Conservation (phyloP, 2,797 vertebrate species). For the Peromyscus nudipes region DNA sequence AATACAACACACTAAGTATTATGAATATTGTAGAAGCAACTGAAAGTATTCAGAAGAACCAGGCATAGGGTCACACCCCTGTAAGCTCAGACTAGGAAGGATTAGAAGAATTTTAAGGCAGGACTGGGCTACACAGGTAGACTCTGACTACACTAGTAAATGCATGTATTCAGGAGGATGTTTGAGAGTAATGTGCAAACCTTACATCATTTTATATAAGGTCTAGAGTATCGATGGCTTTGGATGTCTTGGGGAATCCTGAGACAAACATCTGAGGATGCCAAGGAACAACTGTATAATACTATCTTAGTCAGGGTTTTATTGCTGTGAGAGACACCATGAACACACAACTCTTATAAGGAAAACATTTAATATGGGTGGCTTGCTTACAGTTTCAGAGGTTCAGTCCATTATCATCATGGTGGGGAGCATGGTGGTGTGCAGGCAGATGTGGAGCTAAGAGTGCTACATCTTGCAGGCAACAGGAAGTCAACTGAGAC, state of each 20-base stretch:
- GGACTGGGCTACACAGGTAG: background rate
- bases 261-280: background rate
- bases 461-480: background rate
- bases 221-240: background rate
- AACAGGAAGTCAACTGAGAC: background rate
- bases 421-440: accelerated
- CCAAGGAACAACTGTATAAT: background rate
- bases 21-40: background rate
- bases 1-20: background rate
- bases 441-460: background rate
- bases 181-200: background rate
- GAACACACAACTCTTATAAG: background rate
- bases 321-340: background rate
- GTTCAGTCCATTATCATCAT: background rate
- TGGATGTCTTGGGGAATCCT: background rate
- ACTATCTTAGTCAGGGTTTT: background rate
- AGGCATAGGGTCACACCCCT: background rate
- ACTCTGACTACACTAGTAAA: background rate
- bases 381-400: background rate
- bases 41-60: background rate
- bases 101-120: background rate
- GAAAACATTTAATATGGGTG: background rate
- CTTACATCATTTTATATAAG: background rate
- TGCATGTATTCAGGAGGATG: background rate
- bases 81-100: background rate